These are phyloP conservation scores for Aepyceros melampus DNA, from an alignment of 2,113 vertebrate species.

Conservation along the genomic window DNA sequence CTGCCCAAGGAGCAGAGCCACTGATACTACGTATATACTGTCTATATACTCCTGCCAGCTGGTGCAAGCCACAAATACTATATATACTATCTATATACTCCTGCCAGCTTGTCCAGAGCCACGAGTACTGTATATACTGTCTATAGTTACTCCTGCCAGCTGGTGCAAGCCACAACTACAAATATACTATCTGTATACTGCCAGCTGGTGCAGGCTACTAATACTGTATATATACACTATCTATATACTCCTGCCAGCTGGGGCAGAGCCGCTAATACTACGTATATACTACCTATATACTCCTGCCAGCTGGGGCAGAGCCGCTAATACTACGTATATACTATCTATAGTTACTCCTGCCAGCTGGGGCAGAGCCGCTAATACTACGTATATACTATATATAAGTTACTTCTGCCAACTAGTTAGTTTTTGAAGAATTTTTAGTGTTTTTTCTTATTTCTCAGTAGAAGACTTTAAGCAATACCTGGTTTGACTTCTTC, in stretches of 20 bases:
- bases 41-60: not conserved
- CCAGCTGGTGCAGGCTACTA: too few species aligned
- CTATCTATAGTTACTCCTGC: not conserved
- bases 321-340: not conserved
- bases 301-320: too few species aligned
- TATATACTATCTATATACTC: not conserved
- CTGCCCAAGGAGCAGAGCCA: conserved; percentile 14
- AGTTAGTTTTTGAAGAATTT: not conserved
- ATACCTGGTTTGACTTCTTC: not conserved
- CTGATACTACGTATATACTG: not conserved
- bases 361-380: not conserved
- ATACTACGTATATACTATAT: too few species aligned
- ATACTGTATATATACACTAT: too few species aligned
- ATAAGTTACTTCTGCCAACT: not conserved
- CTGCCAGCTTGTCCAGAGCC: not conserved
- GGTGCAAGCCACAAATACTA: not conserved
- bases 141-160: not conserved
- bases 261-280: too few species aligned
- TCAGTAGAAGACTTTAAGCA: not conserved
- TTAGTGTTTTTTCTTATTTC: not conserved
- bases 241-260: too few species aligned
- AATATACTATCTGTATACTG: too few species aligned
- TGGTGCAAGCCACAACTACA: too few species aligned
- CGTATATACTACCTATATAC: too few species aligned
- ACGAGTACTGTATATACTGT: not conserved